These are phyloP conservation scores for Alsophila aescularia DNA, from an alignment of 2,888 invertebrate genomes.

Conservation along the genomic window DNA sequence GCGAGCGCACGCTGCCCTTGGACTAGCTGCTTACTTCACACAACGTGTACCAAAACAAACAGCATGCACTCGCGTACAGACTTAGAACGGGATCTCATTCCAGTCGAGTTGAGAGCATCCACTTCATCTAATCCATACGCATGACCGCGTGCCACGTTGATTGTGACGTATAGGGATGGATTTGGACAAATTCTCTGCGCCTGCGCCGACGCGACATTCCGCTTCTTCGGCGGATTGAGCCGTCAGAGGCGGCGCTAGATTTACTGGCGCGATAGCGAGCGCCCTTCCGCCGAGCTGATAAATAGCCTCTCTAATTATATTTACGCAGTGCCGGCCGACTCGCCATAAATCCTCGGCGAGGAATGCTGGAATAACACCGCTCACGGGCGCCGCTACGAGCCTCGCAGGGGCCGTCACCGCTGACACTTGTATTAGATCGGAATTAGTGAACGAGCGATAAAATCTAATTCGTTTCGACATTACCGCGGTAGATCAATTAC, in stretches of 20 bases:
- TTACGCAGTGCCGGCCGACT: constrained; percentile 79
- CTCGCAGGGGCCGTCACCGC: constrained; percentile 61
- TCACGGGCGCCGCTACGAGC: constrained; percentile 60
- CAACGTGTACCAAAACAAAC: constrained; percentile 48
- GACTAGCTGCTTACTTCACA: constrained; percentile 53
- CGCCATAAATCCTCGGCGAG: constrained; percentile 71
- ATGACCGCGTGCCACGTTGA: constrained; percentile 50
- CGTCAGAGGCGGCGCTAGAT: constrained; percentile 72
- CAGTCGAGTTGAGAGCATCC: constrained; percentile 46
- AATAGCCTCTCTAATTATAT: constrained; percentile 83
- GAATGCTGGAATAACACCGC: constrained; percentile 75
- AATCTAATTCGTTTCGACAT: constrained; percentile 55
- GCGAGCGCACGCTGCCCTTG: constrained; percentile 56
- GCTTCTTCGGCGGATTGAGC: constrained; percentile 74
- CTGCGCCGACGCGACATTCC: constrained; percentile 61
- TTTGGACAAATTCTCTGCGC: constrained; percentile 57
- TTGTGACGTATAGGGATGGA: constrained; percentile 61
- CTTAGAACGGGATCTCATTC: constrained; percentile 61
- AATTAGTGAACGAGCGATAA: constrained; percentile 64
- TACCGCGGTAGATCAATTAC: constrained; percentile 45
- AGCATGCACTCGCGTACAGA: constrained; percentile 29
- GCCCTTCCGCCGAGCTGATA: constrained; percentile 81
- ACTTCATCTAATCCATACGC: constrained; percentile 49
- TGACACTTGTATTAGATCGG: constrained; percentile 61
- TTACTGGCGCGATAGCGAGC: constrained; percentile 75